A percentile compares a stretch with the other conserved stretches of the same genome.
phyloP scores from a whole-genome alignment of 2,888 invertebrate species.

The Drosophila yooni region DNA sequence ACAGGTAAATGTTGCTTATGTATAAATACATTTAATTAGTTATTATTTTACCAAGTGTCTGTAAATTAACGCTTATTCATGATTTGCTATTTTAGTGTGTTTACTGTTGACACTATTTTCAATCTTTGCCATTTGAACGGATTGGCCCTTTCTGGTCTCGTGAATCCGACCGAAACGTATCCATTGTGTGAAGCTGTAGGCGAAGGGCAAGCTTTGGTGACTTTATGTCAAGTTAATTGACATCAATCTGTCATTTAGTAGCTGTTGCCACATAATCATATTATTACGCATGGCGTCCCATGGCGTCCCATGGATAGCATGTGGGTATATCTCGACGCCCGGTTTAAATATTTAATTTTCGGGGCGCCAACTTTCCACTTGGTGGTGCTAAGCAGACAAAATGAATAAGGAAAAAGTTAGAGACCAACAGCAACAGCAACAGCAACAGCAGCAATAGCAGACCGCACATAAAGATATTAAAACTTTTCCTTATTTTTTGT shows the following conservation, averaged over 20 bases:
- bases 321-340: conserved; percentile 28
- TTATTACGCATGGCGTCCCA: conserved; percentile 74
- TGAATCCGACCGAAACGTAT: background rate
- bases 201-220: conserved; percentile 26
- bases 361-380: conserved; percentile 65
- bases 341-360: conserved; percentile 75
- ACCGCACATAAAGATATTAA: conserved; percentile 77
- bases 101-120: conserved; percentile 16
- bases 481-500: conserved; percentile 56
- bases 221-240: conserved; percentile 73
- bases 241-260: conserved; percentile 75
- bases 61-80: background rate
- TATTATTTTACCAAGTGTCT: background rate
- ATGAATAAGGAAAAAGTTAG: conserved; percentile 41
- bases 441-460: conserved; percentile 27
- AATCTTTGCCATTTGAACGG: conserved; percentile 30
- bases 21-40: background rate
- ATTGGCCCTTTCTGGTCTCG: background rate
- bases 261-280: conserved; percentile 71
- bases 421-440: conserved; percentile 13
- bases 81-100: background rate
- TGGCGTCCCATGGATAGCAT: conserved; percentile 39
- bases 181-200: conserved; percentile 13
- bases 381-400: conserved; percentile 47
- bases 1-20: background rate